phyloP scores from a whole-genome alignment of 2,797 vertebrate genomes.

The Gorsachius magnificus region DNA sequence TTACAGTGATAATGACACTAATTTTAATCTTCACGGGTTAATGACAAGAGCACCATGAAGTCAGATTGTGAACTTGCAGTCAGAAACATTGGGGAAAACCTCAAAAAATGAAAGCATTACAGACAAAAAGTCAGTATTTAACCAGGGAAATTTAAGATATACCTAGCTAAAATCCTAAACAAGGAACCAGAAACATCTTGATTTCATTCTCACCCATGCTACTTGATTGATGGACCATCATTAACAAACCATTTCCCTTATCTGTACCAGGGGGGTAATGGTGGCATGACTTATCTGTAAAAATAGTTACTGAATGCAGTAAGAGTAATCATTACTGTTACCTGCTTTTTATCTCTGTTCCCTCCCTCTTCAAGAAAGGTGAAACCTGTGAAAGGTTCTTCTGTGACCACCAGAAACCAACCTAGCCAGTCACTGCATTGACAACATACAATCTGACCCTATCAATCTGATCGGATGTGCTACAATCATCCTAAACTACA shows the following conservation, averaged over 20 bases:
- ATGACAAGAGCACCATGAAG: slow-evolving; percentile 28
- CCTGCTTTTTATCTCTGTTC: background rate
- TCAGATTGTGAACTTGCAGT: background rate
- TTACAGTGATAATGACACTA: slow-evolving; percentile 43
- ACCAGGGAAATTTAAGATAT: background rate
- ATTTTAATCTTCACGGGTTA: slow-evolving; percentile 56
- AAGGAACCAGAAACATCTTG: background rate
- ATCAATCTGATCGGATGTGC: background rate
- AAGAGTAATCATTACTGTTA: background rate
- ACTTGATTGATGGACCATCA: background rate
- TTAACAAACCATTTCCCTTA: background rate
- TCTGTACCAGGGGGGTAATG: background rate
- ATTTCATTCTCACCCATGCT: background rate
- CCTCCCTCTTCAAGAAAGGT: background rate
- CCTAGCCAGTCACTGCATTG: background rate
- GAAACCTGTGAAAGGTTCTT: background rate
- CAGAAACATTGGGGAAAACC: background rate
- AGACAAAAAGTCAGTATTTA: background rate
- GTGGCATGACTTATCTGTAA: background rate
- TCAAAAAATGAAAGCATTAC: background rate
- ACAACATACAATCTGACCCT: background rate
- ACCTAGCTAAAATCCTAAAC: background rate
- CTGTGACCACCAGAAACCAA: background rate
- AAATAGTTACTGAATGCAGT: background rate
- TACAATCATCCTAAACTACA: background rate